A percentile compares a stretch with the other conserved stretches of the same genome.
These are phyloP conservation scores for Leptestheria dahalacensis DNA, from an alignment of 1,140 invertebrate genomes.

Conservation along the genomic window DNA sequence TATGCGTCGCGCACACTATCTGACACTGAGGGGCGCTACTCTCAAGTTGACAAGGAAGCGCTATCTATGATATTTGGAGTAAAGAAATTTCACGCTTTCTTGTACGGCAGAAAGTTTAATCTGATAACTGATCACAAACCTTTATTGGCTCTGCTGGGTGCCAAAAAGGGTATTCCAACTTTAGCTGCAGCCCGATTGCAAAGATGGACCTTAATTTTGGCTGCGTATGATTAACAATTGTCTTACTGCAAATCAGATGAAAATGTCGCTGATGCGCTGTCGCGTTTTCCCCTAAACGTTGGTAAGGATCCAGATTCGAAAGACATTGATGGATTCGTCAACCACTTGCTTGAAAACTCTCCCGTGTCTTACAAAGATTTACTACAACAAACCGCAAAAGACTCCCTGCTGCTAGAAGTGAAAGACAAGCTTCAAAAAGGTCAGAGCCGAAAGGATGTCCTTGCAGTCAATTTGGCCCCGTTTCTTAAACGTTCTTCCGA, in stretches of 20 bases:
- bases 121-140: conserved; percentile 34
- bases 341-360: neutral
- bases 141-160: conserved; percentile 27
- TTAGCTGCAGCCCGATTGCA: conserved; percentile 23
- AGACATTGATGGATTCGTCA: neutral
- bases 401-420: neutral
- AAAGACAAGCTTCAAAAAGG: neutral
- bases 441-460: neutral
- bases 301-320: conserved; percentile 20
- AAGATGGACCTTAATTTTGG: conserved; percentile 25
- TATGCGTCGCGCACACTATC: conserved; percentile 22
- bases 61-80: conserved; percentile 16
- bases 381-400: neutral
- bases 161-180: conserved; percentile 24
- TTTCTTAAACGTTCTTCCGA: neutral
- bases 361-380: neutral
- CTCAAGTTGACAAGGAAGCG: conserved; percentile 13
- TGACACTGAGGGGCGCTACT: conserved; percentile 5
- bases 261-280: conserved; percentile 25
- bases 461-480: neutral
- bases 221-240: conserved; percentile 26
- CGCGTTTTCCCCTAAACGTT: conserved; percentile 20
- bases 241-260: conserved; percentile 22
- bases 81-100: conserved; percentile 33
- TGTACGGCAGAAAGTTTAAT: conserved; percentile 29